These are phyloP conservation scores for Podabrus alpinus DNA, from an alignment of 2,888 invertebrate genomes.

Conservation along the genomic window DNA sequence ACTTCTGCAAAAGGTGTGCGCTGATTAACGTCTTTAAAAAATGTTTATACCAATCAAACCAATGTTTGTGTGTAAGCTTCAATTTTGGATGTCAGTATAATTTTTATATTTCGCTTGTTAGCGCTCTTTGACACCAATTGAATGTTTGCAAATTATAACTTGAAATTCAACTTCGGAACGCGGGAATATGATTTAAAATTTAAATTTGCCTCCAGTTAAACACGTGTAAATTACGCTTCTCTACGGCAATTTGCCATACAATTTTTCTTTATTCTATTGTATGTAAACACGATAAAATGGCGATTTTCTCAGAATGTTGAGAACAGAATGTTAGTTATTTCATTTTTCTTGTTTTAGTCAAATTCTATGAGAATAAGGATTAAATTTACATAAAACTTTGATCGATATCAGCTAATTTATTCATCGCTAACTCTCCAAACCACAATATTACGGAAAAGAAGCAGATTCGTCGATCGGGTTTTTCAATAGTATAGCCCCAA, in stretches of 20 bases:
- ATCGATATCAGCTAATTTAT: background rate
- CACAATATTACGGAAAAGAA: background rate
- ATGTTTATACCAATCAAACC: background rate
- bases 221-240: conserved; percentile 24
- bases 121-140: conserved; percentile 19
- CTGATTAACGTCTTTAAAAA: background rate
- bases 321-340: background rate
- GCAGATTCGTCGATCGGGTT: background rate
- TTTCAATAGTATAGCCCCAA: no score
- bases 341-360: background rate
- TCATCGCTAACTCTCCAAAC: background rate
- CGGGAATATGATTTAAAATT: conserved; percentile 23
- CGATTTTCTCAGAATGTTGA: conserved; percentile 20
- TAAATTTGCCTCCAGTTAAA: conserved; percentile 20
- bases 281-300: conserved; percentile 26
- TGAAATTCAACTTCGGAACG: conserved; percentile 12
- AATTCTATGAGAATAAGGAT: background rate
- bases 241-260: conserved; percentile 16
- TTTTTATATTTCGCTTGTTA: conserved; percentile 11
- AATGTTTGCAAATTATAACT: conserved; percentile 13
- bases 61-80: background rate
- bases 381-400: background rate
- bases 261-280: conserved; percentile 12
- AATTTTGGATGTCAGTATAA: background rate
- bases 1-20: background rate